A percentile compares a stretch with the other conserved stretches of the same genome.
Evolutionary conservation across 2,797 vertebrate genomes (phyloP).

Genomic region (Lacerta agilis): DNA sequence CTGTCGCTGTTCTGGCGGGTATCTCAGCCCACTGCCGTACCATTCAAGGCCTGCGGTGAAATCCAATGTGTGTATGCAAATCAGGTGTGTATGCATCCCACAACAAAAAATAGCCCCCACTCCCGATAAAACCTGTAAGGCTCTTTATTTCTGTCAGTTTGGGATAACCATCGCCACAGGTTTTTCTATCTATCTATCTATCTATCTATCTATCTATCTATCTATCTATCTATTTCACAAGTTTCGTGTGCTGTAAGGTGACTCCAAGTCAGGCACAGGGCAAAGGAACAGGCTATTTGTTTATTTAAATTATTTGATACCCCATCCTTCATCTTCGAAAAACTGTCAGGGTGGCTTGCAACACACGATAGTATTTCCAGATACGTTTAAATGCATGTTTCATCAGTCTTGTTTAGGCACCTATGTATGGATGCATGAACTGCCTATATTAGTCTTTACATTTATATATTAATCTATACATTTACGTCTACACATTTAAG

Average conservation of each 20-base stretch:
- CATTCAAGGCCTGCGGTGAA: neutral
- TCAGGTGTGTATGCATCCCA: accelerated
- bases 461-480: no score
- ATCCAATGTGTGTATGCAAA: neutral
- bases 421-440: no score
- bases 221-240: neutral
- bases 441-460: no score
- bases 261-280: neutral
- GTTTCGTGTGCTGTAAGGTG: neutral
- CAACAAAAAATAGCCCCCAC: neutral
- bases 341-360: neutral
- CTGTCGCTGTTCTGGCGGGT: neutral
- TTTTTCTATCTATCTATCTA: neutral
- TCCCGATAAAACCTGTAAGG: neutral
- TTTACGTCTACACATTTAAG: no score
- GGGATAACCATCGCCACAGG: neutral
- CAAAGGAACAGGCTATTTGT: neutral
- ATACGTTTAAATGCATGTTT: neutral
- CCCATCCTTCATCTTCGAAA: neutral
- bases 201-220: neutral
- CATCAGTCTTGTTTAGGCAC: no score
- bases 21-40: neutral
- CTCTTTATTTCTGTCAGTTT: neutral
- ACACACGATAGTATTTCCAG: neutral
- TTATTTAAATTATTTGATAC: neutral